phyloP scores from a whole-genome alignment of 2,113 vertebrate species.

The Riparia riparia region DNA sequence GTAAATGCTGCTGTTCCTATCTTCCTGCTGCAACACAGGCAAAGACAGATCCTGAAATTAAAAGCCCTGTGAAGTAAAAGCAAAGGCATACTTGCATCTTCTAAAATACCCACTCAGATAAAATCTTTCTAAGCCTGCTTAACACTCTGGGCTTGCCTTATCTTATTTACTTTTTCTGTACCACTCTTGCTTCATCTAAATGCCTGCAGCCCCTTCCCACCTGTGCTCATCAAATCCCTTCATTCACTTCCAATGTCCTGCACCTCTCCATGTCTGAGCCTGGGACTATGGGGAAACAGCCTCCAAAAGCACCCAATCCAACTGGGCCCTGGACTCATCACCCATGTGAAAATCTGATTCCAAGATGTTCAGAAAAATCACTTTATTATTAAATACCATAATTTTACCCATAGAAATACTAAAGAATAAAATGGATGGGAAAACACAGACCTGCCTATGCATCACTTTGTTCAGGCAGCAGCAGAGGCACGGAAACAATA shows the following conservation, averaged over 20 bases:
- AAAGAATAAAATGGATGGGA: not conserved
- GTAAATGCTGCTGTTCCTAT: not conserved
- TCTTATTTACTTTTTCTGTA: not conserved
- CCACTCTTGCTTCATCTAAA: not conserved
- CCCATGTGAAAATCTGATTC: fast-evolving
- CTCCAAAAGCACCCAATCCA: fast-evolving
- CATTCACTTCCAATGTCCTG: not conserved
- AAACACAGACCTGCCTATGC: not conserved
- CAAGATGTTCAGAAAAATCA: not conserved
- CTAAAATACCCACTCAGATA: not conserved
- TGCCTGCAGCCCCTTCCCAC: not conserved
- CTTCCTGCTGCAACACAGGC: not conserved
- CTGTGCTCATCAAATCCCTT: not conserved
- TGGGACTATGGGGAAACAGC: not conserved
- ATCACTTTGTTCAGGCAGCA: not conserved
- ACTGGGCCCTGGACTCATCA: not conserved
- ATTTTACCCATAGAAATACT: not conserved
- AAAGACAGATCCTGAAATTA: not conserved
- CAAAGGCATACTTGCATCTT: not conserved
- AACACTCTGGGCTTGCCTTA: not conserved
- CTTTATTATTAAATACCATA: not conserved
- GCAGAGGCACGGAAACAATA: not conserved
- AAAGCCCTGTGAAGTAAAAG: not conserved
- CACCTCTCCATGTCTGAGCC: not conserved
- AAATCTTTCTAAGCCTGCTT: not conserved